These are phyloP conservation scores for Conus ventricosus DNA, from an alignment of 1,140 invertebrate genomes.

Conservation along the genomic window DNA sequence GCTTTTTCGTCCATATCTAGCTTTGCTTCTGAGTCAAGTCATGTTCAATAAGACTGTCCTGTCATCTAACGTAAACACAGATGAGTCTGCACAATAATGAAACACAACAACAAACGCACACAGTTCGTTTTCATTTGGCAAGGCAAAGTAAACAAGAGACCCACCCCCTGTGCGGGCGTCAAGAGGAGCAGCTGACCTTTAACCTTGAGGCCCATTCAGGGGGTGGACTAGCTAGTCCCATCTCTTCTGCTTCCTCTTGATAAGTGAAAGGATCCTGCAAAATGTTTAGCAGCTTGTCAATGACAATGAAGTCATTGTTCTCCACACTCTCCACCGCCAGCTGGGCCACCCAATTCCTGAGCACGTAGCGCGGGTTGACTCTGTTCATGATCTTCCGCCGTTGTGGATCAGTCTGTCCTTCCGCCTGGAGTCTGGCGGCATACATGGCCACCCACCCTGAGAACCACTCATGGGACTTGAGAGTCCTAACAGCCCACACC, in stretches of 20 bases:
- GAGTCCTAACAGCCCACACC: constrained; percentile 54
- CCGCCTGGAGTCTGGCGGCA: constrained; percentile 42
- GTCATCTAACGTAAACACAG: no score
- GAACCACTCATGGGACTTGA: constrained; percentile 65
- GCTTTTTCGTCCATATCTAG: no score
- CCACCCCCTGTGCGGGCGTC: neutral
- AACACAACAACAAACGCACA: no score
- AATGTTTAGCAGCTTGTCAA: constrained; percentile 52
- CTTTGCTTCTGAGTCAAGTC: no score
- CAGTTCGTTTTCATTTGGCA: no score
- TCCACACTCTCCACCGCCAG: constrained; percentile 79
- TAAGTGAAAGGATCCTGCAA: constrained; percentile 56
- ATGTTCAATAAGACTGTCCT: no score
- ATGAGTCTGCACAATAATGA: no score
- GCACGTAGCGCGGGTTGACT: constrained; percentile 78
- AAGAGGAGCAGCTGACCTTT: constrained; percentile 78
- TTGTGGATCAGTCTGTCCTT: constrained; percentile 56
- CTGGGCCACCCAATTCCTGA: constrained; percentile 82
- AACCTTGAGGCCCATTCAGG: constrained; percentile 78
- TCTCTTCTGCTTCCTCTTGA: constrained; percentile 75
- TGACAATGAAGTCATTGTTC: constrained; percentile 76
- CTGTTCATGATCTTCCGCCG: constrained; percentile 76
- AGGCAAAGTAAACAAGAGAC: neutral
- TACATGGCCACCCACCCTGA: constrained; percentile 67
- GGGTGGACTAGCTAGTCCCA: constrained; percentile 76